A percentile compares a stretch with the other conserved stretches of the same genome.
Conservation (phyloP, 2,797 vertebrate species). For the Poeciliopsis turneri region DNA sequence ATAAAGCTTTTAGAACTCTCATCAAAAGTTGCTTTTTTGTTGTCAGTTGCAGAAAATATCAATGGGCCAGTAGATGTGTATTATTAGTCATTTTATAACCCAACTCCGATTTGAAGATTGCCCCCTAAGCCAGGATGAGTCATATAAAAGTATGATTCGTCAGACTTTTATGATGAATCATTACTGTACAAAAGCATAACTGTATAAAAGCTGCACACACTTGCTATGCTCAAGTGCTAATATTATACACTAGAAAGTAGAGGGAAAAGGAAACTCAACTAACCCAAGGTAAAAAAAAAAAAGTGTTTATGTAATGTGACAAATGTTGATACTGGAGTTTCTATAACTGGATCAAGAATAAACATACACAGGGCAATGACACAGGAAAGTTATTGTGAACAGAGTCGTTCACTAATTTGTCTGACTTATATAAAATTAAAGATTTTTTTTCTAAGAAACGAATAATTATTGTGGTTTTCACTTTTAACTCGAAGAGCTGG, state of each 20-base stretch:
- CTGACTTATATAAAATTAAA: background rate
- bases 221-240: background rate
- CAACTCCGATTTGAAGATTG: background rate
- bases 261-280: background rate
- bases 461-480: background rate
- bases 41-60: background rate
- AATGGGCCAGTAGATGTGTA: background rate
- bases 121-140: background rate
- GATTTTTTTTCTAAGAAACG: background rate
- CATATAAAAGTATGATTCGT: background rate
- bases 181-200: background rate
- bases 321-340: background rate
- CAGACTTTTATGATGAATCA: background rate
- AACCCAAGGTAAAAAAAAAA: background rate
- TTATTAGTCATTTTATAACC: background rate
- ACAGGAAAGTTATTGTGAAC: background rate
- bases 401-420: background rate
- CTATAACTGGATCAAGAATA: background rate
- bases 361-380: background rate
- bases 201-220: background rate
- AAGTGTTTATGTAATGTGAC: background rate
- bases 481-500: background rate
- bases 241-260: background rate
- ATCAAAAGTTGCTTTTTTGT: background rate
- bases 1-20: background rate